These are phyloP conservation scores for Carollia perspicillata DNA, from an alignment of 2,113 vertebrate genomes.

Conservation along the genomic window DNA sequence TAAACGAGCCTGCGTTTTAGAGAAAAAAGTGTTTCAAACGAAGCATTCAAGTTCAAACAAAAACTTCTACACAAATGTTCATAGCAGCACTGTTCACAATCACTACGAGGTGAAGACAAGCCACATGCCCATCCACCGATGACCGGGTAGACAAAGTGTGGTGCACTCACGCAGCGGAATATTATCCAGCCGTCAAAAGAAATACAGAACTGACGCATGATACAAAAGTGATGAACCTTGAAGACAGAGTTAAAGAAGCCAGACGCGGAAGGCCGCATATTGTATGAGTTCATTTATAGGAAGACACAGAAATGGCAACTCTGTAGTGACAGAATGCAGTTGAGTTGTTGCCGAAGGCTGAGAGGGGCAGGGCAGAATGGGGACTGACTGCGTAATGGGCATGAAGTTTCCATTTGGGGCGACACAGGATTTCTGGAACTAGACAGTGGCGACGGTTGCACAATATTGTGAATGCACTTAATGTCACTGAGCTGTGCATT, in stretches of 20 bases:
- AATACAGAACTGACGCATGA: not conserved
- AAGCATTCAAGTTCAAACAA: slow-evolving; percentile 8
- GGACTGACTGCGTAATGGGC: not conserved
- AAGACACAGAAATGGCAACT: not conserved
- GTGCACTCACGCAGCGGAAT: not conserved
- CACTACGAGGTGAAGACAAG: not conserved
- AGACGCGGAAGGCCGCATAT: not conserved
- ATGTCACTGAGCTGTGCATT: not conserved
- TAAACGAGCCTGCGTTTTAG: not conserved
- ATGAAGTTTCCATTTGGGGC: not conserved
- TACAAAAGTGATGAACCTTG: not conserved
- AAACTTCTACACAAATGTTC: not conserved
- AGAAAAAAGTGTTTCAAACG: not conserved
- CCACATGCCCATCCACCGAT: not conserved
- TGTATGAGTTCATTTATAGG: not conserved
- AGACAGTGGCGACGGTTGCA: not conserved
- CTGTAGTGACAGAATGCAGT: not conserved
- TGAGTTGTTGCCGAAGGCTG: not conserved
- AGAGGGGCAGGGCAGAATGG: not conserved
- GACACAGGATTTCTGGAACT: not conserved
- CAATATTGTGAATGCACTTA: not conserved
- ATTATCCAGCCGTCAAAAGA: not conserved
- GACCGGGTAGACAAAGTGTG: not conserved
- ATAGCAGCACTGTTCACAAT: not conserved
- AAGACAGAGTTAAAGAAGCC: not conserved